A percentile compares a stretch with the other conserved stretches of the same genome.
Conservation (phyloP, 1,140 invertebrate species). For the Schmidtea mediterranea region DNA sequence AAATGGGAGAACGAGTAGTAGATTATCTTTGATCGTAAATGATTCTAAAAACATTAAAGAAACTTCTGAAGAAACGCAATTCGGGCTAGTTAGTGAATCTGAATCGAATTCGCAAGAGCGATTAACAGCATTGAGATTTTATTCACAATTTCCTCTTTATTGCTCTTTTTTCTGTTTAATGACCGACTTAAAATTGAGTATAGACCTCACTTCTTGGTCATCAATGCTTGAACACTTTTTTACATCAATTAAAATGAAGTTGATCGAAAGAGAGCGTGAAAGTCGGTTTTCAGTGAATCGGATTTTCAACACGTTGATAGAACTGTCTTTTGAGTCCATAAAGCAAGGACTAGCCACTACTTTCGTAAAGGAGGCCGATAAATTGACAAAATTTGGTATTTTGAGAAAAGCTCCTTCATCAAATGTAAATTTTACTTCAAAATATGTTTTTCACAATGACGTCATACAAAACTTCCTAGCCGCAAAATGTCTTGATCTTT, state of each 20-base stretch:
- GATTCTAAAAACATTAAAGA: not conserved
- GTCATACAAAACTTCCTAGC: not conserved
- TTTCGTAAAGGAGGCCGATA: not conserved
- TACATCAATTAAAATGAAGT: not conserved
- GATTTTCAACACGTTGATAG: not conserved
- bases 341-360: not conserved
- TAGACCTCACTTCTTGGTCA: not conserved
- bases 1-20: not conserved
- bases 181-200: conserved; percentile 1
- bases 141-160: not conserved
- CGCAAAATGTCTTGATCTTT: not conserved
- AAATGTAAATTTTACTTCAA: not conserved
- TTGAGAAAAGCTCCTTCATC: not conserved
- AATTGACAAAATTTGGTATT: not conserved
- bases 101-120: not conserved
- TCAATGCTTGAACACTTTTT: conserved; percentile 1
- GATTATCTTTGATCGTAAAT: not conserved
- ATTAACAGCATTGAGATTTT: not conserved
- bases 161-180: not conserved
- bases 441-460: not conserved
- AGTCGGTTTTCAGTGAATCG: not conserved
- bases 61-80: not conserved
- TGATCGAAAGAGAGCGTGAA: not conserved
- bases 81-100: not conserved
- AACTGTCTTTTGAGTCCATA: not conserved